Evolutionary conservation across 2,113 vertebrate genomes (phyloP).

Genomic region (Festucalex cinctus): DNA sequence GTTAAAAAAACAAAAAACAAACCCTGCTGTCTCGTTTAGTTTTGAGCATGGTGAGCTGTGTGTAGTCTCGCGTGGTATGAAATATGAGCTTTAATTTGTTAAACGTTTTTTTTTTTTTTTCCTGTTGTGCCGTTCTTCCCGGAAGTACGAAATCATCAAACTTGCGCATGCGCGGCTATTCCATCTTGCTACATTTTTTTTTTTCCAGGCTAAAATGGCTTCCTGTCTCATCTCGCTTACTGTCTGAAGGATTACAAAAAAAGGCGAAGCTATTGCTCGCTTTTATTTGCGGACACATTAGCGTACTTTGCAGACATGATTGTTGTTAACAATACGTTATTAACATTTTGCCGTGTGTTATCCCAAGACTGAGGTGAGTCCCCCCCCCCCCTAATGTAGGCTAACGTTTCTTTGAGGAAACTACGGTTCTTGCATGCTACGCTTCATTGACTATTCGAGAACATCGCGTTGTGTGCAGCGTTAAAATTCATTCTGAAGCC

Average conservation of each 20-base stretch:
- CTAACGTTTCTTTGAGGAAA: neutral
- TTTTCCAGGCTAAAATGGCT: conserved; percentile 73
- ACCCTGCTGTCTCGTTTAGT: neutral
- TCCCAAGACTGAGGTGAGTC: conserved; percentile 70
- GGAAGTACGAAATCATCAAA: neutral
- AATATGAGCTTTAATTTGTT: neutral
- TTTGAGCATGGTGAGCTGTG: neutral
- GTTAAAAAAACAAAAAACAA: neutral
- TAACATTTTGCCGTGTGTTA: conserved; percentile 64
- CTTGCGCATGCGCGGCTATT: conserved; percentile 65
- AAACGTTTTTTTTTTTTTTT: too few relatives aligned
- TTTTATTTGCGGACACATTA: conserved; percentile 8
- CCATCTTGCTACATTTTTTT: conserved; percentile 59
- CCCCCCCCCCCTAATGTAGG: neutral
- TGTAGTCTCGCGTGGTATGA: neutral
- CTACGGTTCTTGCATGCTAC: neutral
- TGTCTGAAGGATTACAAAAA: conserved; percentile 40
- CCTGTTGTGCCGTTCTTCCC: conserved; percentile 26
- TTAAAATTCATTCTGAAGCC: neutral
- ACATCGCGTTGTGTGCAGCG: neutral
- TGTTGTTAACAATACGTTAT: conserved; percentile 62
- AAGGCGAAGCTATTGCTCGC: conserved; percentile 1
- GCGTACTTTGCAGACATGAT: conserved; percentile 46
- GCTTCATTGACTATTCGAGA: neutral
- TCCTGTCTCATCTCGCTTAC: conserved; percentile 68